phyloP scores from a whole-genome alignment of 2,797 vertebrate genomes.

The Paramormyrops hopkinsi region DNA sequence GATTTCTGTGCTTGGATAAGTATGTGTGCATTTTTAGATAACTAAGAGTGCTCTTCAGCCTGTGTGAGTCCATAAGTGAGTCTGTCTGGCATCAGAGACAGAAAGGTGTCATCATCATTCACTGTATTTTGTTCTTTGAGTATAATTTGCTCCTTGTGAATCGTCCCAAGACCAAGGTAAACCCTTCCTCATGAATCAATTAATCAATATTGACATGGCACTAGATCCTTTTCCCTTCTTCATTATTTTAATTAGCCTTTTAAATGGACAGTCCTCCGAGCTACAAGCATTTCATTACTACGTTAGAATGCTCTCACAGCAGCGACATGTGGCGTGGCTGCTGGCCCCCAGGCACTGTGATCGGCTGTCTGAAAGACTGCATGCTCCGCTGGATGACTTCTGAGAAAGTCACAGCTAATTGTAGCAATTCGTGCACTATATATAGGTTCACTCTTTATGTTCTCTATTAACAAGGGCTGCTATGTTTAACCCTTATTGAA shows the following conservation, averaged over 20 bases:
- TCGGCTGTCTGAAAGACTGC: constrained; percentile 30
- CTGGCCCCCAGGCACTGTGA: constrained; percentile 29
- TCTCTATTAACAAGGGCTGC: not conserved
- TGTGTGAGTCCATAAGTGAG: not conserved
- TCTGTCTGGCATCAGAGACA: not conserved
- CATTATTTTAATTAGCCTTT: constrained; percentile 91
- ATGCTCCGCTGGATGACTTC: constrained; percentile 41
- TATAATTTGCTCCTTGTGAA: constrained; percentile 37
- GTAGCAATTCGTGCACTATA: constrained; percentile 41
- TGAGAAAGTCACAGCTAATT: constrained; percentile 54
- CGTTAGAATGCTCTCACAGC: constrained; percentile 70
- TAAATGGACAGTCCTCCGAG: constrained; percentile 75
- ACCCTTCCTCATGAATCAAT: constrained; percentile 78
- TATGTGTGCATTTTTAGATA: not conserved
- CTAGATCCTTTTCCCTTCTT: constrained; percentile 84
- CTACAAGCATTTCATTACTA: constrained; percentile 80
- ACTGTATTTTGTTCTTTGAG: not conserved
- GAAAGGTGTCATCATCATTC: not conserved
- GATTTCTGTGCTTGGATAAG: constrained; percentile 13
- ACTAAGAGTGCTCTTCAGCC: not conserved
- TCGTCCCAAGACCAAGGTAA: constrained; percentile 34
- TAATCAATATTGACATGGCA: constrained; percentile 86
- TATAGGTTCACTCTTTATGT: constrained; percentile 6
- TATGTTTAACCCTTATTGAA: not conserved
- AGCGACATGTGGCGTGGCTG: constrained; percentile 29